phyloP scores from a whole-genome alignment of 2,888 invertebrate species.

The Dicyrtomina minuta region DNA sequence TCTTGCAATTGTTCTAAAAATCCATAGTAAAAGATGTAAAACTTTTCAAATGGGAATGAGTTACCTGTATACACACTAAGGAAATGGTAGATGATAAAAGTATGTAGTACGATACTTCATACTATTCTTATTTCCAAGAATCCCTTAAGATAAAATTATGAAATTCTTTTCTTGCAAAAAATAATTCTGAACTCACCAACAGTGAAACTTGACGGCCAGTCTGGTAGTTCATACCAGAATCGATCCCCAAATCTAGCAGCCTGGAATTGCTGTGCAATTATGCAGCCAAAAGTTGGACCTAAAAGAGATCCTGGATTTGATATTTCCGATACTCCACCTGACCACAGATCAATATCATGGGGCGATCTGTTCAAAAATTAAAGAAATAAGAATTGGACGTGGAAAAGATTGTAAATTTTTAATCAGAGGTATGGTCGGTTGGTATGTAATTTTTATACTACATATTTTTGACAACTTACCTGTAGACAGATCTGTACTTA shows the following conservation, averaged over 20 bases:
- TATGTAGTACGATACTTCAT: background rate
- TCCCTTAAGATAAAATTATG: too few relatives aligned
- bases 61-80: too few relatives aligned
- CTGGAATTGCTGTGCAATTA: slow-evolving; percentile 58
- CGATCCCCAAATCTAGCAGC: slow-evolving; percentile 57
- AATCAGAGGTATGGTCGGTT: too few relatives aligned
- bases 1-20: slow-evolving; percentile 58
- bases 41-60: too few relatives aligned
- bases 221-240: slow-evolving; percentile 58
- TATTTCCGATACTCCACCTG: slow-evolving; percentile 59
- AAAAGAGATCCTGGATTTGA: slow-evolving; percentile 57
- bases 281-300: slow-evolving; percentile 59
- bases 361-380: slow-evolving; percentile 53
- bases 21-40: too few relatives aligned
- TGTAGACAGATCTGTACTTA: slow-evolving; percentile 56
- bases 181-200: too few relatives aligned
- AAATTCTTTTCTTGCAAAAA: slow-evolving; percentile 1
- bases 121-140: too few relatives aligned
- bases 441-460: background rate
- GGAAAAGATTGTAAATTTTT: too few relatives aligned
- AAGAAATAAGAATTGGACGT: too few relatives aligned
- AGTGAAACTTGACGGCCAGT: slow-evolving; percentile 58
- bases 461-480: slow-evolving; percentile 45
- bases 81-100: background rate
- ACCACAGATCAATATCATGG: slow-evolving; percentile 58